Evolutionary conservation across 2,888 invertebrate species (phyloP).

Genomic region (Dynastes grantii): DNA sequence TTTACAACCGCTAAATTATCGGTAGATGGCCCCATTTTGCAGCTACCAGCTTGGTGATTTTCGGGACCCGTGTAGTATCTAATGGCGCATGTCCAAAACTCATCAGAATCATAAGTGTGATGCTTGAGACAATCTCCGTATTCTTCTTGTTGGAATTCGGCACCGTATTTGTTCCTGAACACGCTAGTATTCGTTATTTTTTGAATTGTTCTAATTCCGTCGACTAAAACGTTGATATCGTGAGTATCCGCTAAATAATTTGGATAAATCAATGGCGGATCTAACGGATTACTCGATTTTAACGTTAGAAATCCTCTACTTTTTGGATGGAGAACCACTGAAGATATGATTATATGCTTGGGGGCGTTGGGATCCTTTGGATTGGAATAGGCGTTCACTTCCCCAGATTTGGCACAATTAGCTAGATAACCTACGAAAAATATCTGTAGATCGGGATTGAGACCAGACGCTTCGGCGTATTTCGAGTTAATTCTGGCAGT

Average conservation of each 20-base stretch:
- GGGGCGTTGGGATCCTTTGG: constrained; percentile 65
- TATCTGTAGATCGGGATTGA: constrained; percentile 78
- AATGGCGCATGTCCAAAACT: constrained; percentile 85
- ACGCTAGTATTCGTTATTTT: constrained; percentile 75
- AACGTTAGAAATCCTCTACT: constrained; percentile 79
- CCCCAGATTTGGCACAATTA: constrained; percentile 74
- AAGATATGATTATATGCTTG: constrained; percentile 71
- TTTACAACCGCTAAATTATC: constrained; percentile 86
- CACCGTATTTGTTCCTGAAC: constrained; percentile 75
- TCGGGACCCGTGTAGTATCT: constrained; percentile 83
- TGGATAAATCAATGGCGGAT: constrained; percentile 82
- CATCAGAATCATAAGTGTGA: constrained; percentile 74
- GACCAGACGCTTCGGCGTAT: constrained; percentile 74
- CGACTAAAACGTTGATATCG: constrained; percentile 78
- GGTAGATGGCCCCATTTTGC: constrained; percentile 84
- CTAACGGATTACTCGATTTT: constrained; percentile 78
- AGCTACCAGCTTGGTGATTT: constrained; percentile 88
- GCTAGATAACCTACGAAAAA: constrained; percentile 80
- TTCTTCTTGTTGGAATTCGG: constrained; percentile 71
- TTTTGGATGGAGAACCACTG: constrained; percentile 78
- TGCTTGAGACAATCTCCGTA: constrained; percentile 71
- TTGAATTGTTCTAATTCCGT: constrained; percentile 76
- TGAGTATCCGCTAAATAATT: constrained; percentile 82
- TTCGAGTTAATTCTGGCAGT: constrained; percentile 78
- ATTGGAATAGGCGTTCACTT: constrained; percentile 68